Evolutionary conservation across 2,888 invertebrate species (phyloP), one percentile per base, ranked within the genome.

Genomic region (Drosophila percnosoma): DNA sequence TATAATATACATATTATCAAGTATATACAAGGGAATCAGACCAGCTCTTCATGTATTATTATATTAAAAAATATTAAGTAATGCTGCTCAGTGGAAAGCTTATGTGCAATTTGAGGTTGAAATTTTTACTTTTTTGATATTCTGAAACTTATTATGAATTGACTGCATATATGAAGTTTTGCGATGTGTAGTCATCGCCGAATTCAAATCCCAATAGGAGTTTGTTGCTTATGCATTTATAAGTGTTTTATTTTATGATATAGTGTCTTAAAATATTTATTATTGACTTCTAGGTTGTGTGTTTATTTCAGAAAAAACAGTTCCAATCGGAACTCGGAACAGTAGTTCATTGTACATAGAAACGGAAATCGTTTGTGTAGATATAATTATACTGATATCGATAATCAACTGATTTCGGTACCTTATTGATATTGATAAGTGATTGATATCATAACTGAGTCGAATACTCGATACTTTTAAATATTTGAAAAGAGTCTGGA

Each of bases 1-100:
- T 55, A 75, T 55, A 58, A 60, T 68, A 64, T 63, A 49, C 21
- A 27, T 38, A 33, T 24, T 34, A 42, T 21, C 33, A 27, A 27
- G 65, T 40, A 74, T 51, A 51, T 54, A 42, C 31, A 21, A 31
- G 29, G 27, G 34, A 29, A 18, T 24, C 45, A 59, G 36, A 29
- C 21, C 33, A 27, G 49, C 40, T 49, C 31, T 53, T 52, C 48
- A 42, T 29, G 27, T n/a, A 36, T 62, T 18, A 34, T 18, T 24
- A 24, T 24, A 21, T 60, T 54, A n/a, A n/a, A 51, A 6, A 15
- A 8, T 33, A 33, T 52, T 8, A 15, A 53, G 10, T 15, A 15
- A 15, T 13, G 13, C 4, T n/a, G 13, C 2, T 21, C 51, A n/a
- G 31, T n/a, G n/a, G 31, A 7, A n/a, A 31, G 13, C 2, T 13